Base-by-base conservation (phyloP, 2,797 vertebrate genomes). In the Acrossocheilus fasciatus region DNA sequence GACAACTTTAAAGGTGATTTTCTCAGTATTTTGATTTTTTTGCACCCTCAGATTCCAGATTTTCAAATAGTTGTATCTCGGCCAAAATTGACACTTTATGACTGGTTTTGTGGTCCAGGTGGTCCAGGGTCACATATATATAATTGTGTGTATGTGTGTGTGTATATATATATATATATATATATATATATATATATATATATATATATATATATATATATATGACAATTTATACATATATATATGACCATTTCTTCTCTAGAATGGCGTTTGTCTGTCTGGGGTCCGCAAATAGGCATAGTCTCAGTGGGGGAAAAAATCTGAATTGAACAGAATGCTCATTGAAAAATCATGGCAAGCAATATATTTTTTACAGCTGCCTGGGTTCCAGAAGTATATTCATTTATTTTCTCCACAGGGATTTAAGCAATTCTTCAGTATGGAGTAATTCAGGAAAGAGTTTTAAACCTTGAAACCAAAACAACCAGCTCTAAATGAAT, bases 321-420 rank as follows among this genome's bases (percentile, higher is more conserved):
- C 23, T 17, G 66, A 69, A 82, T 54, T 18, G 6, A 59, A 39
- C 57, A 50, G 59, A 75, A 74, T 30, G 45, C 72, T 50, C 45
- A 83, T 50, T 64, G 72, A 83, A 75, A 64, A 79, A 78, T 18
- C 39, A 78, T 59, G 76, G 74, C 47, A 76, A 36, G 39, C 18
- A 14, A 23, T 59, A 20, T 59, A 4, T 43, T 8, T 83, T 83
- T 64, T 64, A 50, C 73, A 68, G 45, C 82, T 74, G 59, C 73
- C 66, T 64, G 36, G n/a, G n/a, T 52, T 59, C 50, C n/a, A 3
- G 23, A 66, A 64, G 43, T 75, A 83, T 64, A 26, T 30, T 76
- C 23, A 26, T 84, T 41, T n/a, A 68, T 76, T 75, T 68, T 77
- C 62, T 68, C 17, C 17, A 20, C 62, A 54, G 43, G 43, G 82